Conservation (phyloP, 2,113 vertebrate species). For the Heterocephalus glaber region DNA sequence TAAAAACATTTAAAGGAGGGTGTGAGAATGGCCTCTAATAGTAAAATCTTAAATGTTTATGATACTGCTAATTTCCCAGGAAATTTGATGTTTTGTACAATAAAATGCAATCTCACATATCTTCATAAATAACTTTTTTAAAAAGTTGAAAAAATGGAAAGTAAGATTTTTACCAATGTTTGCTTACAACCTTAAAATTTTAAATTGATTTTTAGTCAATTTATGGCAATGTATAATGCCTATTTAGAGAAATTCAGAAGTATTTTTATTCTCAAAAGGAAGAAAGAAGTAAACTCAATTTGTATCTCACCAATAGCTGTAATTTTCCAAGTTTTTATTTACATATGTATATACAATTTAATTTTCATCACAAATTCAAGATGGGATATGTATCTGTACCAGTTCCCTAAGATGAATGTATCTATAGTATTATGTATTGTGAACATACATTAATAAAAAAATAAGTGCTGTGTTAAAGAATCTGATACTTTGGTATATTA, state of each 20-base stretch:
- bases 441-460: not conserved
- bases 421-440: not conserved
- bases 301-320: not conserved
- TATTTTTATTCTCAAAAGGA: slow-evolving; percentile 35
- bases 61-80: slow-evolving; percentile 19
- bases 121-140: slow-evolving; percentile 13
- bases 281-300: slow-evolving; percentile 26
- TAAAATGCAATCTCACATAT: not conserved
- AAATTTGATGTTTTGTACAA: slow-evolving; percentile 23
- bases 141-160: slow-evolving; percentile 12
- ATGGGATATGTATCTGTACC: not conserved
- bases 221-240: not conserved
- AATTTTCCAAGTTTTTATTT: not conserved
- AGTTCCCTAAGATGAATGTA: not conserved
- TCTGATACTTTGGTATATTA: not conserved
- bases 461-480: not conserved
- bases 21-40: slow-evolving; percentile 7
- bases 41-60: slow-evolving; percentile 47
- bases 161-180: slow-evolving; percentile 35
- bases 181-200: not conserved
- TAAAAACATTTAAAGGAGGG: not conserved
- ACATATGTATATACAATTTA: not conserved
- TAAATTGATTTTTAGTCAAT: slow-evolving; percentile 33
- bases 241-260: slow-evolving; percentile 10
- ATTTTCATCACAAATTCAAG: not conserved